These are phyloP conservation scores for Metacarcinus magister DNA, from an alignment of 2,888 invertebrate species.

Conservation along the genomic window DNA sequence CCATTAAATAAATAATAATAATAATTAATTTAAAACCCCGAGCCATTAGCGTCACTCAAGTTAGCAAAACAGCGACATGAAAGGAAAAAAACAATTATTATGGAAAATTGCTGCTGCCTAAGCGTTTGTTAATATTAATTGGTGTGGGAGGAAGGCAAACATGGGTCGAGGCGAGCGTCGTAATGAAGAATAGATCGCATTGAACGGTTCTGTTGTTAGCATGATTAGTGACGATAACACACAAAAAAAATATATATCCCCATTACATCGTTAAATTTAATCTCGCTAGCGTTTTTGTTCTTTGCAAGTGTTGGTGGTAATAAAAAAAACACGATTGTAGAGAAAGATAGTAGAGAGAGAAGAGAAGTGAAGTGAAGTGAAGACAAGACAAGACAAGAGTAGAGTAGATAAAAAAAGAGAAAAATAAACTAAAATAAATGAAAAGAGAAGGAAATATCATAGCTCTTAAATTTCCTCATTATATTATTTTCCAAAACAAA, in stretches of 20 bases:
- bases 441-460: no score
- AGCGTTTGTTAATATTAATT: neutral
- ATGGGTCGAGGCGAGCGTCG: neutral
- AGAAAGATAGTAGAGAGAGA: conserved; percentile 3
- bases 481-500: neutral
- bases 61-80: neutral
- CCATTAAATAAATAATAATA: no score
- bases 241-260: neutral
- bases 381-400: no score
- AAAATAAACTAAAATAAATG: no score
- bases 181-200: neutral
- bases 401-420: no score
- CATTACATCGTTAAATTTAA: neutral
- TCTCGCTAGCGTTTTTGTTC: neutral
- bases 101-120: neutral
- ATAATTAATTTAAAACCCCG: neutral
- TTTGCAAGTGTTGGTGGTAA: neutral
- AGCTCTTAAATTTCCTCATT: neutral
- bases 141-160: neutral
- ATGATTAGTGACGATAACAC: neutral
- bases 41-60: conserved; percentile 1
- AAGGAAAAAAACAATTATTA: neutral
- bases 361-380: neutral
- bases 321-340: neutral
- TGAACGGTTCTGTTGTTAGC: neutral